Evolutionary conservation across 2,113 vertebrate species (phyloP).

Genomic region (Orycteropus afer): DNA sequence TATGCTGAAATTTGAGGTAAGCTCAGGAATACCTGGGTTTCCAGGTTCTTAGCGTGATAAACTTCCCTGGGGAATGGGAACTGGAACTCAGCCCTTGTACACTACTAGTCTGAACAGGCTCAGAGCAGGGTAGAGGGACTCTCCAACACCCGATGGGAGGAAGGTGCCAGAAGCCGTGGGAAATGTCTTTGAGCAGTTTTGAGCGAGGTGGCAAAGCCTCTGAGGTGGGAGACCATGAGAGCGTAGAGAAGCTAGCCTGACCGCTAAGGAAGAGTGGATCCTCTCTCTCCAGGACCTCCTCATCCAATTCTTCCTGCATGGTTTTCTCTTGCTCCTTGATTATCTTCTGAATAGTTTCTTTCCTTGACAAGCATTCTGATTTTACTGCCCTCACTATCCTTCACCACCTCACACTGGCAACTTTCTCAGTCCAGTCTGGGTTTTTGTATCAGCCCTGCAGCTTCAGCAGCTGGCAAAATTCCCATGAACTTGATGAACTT

Average conservation of each 20-base stretch:
- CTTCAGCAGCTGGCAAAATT: neutral
- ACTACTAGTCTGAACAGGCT: neutral
- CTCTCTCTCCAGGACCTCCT: neutral
- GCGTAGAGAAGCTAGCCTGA: neutral
- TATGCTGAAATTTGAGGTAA: neutral
- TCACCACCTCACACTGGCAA: no score
- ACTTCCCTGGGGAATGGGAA: neutral
- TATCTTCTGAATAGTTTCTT: neutral
- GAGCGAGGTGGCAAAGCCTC: no score
- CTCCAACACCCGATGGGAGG: no score
- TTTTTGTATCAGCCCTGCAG: neutral
- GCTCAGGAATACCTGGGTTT: neutral
- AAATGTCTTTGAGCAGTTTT: neutral
- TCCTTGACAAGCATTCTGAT: neutral
- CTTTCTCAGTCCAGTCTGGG: neutral
- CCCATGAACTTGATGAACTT: neutral
- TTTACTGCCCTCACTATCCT: neutral
- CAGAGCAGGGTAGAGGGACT: neutral
- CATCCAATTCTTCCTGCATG: neutral
- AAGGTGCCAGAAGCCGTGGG: fast-evolving
- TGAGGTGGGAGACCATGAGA: fast-evolving
- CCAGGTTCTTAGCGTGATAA: neutral
- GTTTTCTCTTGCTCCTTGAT: neutral
- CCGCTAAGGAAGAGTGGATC: no score
- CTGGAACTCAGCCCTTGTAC: neutral